Evolutionary conservation across 2,797 vertebrate genomes (phyloP), one percentile per base, ranked within the genome.

Genomic region (Enteromius anoplus): DNA sequence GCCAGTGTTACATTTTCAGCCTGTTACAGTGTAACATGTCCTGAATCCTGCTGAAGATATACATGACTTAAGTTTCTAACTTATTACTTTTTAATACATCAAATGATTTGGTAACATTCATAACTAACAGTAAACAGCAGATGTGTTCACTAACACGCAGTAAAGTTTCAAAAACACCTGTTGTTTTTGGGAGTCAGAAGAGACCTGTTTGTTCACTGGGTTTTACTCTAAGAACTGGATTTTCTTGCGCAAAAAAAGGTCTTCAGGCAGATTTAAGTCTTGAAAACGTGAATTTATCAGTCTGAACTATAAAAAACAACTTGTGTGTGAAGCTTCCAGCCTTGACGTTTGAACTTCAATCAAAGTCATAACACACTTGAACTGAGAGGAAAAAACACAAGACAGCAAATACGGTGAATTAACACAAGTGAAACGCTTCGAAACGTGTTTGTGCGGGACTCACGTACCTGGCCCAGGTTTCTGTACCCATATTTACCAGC

Each of bases 381-480:
- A 49, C 40, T 81, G 9, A 32, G 14, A 23, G 29, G 34, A 66
- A 71, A 72, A 17, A 82, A 45, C 58, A 4, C 32, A 23, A 23
- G 42, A 37, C 26, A 7, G 15, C 34, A 73, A 72, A 75, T 14
- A 42, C 51, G 32, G 26, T 42, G 5, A 49, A 40, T 83, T 72
- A 84, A 66, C 32, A 64, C n/a, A 2, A 12, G 49, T 23, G 14
- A 81, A 51, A 40, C 17, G 32, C 42, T 75, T 51, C 15, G 29
- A 66, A 82, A 66, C 45, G 32, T 51, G 26, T 71, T 51, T 40
- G 68, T 66, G 19, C 53, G 84, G 78, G 42, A 53, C 3, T 53
- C 34, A 90, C 93, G 92, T 97, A 99, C 98, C 98, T 99, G 97
- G 93, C 98, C 98, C 91, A 98, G 94, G 93, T 99, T 99, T 93